Base-by-base conservation (phyloP, 1,140 invertebrate species). In the Rhyacophila brunnea region DNA sequence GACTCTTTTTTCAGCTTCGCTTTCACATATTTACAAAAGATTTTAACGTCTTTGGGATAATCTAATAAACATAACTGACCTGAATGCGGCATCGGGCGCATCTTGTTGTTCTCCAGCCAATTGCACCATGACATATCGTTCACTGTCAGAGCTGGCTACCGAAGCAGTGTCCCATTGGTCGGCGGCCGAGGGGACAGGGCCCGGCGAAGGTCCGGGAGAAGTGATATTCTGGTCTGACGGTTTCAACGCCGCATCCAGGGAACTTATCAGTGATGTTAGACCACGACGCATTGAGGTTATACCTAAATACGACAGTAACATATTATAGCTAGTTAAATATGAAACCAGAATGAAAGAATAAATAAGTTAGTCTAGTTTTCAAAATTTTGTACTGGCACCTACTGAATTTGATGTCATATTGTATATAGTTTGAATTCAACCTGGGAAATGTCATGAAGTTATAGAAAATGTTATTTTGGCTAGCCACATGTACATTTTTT, bases 61-160 rank as follows among this genome's bases (percentile, higher is more conserved):
- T 28, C 23, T 28, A 9, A 9, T 28, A 40, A 6, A 40, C 5
- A 40, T 5, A 13, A 48, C 49, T 13, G 5, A 80, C 72, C 75
- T 71, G 69, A 87, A 87, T 70, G 86, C 84, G 1, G 81, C 76
- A 68, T 85, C 83, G 43, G 82, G 81, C 36, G 83, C 81, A 58
- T 88, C 85, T 14, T 81, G 78, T 52, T 84, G 85, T 51, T 86
- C 84, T 32, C 84, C 82, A 19, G 79, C 74, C 10, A 85, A 73
- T 65, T 83, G 82, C 11, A 89, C 80, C 3, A 88, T 80, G 6
- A 89, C 81, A 68, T 85, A 91, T 65, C 88, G 86, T 63, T 91
- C 89, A 63, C 87, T 90, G 71, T 91, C 90, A 0, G 88, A 91
- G 66, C 87, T 90, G n/a, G 85, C 82, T 60, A 90, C 89, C 58